These are phyloP conservation scores for Uria aalge DNA, from an alignment of 2,113 vertebrate genomes.

Conservation along the genomic window DNA sequence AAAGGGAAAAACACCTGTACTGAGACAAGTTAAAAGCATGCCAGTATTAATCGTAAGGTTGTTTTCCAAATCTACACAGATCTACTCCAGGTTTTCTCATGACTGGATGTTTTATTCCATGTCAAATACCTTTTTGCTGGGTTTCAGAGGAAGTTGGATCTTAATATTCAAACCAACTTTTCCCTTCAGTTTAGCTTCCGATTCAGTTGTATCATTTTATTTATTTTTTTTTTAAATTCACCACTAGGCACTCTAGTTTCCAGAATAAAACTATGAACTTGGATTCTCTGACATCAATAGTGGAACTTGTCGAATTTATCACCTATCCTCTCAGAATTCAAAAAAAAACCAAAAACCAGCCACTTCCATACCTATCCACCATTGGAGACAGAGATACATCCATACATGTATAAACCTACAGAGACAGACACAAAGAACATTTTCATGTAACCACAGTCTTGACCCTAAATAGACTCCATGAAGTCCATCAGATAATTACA, in stretches of 20 bases:
- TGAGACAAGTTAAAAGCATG: not conserved
- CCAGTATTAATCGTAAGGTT: not conserved
- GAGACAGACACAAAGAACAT: not conserved
- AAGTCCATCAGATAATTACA: not conserved
- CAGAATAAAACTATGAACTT: not conserved
- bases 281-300: not conserved
- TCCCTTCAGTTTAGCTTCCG: not conserved
- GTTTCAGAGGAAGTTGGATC: not conserved
- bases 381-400: not conserved
- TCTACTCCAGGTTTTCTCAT: not conserved
- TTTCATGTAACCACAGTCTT: not conserved
- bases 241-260: not conserved
- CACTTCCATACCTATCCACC: not conserved
- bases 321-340: not conserved
- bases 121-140: not conserved
- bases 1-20: not conserved
- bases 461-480: not conserved
- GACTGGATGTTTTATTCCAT: not conserved
- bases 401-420: not conserved
- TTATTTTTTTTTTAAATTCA: not conserved
- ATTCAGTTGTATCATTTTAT: not conserved
- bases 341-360: not conserved
- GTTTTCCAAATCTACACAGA: not conserved
- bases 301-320: not conserved
- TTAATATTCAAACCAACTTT: not conserved